phyloP scores from a whole-genome alignment of 1,140 invertebrate genomes.

The Streblospio benedicti region DNA sequence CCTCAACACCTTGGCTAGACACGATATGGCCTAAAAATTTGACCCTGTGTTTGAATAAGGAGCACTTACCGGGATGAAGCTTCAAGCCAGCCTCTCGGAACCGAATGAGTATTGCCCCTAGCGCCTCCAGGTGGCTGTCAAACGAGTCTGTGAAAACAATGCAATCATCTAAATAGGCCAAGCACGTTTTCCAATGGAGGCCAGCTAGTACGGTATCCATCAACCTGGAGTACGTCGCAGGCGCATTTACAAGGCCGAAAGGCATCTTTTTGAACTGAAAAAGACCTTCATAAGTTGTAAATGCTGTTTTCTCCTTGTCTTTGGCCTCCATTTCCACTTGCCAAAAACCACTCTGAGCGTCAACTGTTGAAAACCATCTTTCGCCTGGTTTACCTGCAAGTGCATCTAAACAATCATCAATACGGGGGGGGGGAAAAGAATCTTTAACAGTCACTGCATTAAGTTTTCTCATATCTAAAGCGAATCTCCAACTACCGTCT shows the following conservation, averaged over 20 bases:
- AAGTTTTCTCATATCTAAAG: constrained; percentile 27
- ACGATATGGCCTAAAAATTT: constrained; percentile 39
- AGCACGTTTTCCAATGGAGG: constrained; percentile 14
- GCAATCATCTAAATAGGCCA: constrained; percentile 32
- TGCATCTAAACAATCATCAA: constrained; percentile 29
- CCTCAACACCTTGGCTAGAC: constrained; percentile 11
- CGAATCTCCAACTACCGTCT: constrained; percentile 24
- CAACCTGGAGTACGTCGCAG: constrained; percentile 28
- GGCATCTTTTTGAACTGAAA: constrained; percentile 28
- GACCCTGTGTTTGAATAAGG: constrained; percentile 39
- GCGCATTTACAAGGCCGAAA: constrained; percentile 30
- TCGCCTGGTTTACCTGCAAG: constrained; percentile 10
- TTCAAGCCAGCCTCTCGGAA: constrained; percentile 38
- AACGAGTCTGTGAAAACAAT: constrained; percentile 15
- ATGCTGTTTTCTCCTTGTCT: constrained; percentile 21
- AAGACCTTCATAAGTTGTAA: constrained; percentile 18
- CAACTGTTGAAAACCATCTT: constrained; percentile 23
- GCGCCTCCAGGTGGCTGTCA: constrained; percentile 15
- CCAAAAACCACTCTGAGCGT: constrained; percentile 22
- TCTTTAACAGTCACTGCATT: constrained; percentile 26
- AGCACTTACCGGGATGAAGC: constrained; percentile 40
- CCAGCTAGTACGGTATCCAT: constrained; percentile 23
- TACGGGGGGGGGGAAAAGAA: constrained; percentile 26
- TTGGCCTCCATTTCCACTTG: constrained; percentile 23
- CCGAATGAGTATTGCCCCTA: constrained; percentile 18